phyloP scores from a whole-genome alignment of 2,888 invertebrate genomes.

The Epistrophe eligans region DNA sequence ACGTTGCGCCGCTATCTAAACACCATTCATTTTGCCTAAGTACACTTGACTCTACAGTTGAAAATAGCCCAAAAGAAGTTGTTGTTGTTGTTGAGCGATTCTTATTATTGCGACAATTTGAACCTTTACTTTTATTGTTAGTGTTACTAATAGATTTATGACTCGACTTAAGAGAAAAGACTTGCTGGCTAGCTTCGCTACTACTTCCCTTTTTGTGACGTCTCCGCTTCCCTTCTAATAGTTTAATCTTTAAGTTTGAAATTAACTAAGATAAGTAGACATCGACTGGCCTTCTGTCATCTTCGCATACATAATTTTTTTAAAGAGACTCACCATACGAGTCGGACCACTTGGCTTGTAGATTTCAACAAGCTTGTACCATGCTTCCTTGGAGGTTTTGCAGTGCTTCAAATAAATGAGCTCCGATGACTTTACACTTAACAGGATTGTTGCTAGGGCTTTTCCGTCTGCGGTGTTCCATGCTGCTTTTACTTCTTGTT shows the following conservation, averaged over 20 bases:
- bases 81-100: constrained; percentile 17
- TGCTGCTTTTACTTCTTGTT: constrained; percentile 9
- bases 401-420: constrained; percentile 79
- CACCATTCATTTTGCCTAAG: constrained; percentile 11
- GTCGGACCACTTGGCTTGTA: constrained; percentile 80
- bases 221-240: constrained; percentile 74
- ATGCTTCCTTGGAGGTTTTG: constrained; percentile 78
- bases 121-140: neutral
- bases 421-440: constrained; percentile 71
- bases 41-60: neutral
- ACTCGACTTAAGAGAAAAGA: constrained; percentile 8
- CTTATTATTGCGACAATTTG: neutral
- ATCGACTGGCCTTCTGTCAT: constrained; percentile 62
- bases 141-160: neutral
- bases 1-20: constrained; percentile 37
- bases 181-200: neutral
- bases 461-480: constrained; percentile 40
- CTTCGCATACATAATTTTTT: constrained; percentile 45
- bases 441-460: constrained; percentile 38
- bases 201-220: no score
- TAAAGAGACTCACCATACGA: constrained; percentile 58
- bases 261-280: constrained; percentile 46
- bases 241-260: constrained; percentile 56
- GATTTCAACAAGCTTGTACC: constrained; percentile 79
- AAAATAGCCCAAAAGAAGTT: constrained; percentile 11